Evolutionary conservation across 2,113 vertebrate genomes (phyloP).

Genomic region (Zapornia atra): DNA sequence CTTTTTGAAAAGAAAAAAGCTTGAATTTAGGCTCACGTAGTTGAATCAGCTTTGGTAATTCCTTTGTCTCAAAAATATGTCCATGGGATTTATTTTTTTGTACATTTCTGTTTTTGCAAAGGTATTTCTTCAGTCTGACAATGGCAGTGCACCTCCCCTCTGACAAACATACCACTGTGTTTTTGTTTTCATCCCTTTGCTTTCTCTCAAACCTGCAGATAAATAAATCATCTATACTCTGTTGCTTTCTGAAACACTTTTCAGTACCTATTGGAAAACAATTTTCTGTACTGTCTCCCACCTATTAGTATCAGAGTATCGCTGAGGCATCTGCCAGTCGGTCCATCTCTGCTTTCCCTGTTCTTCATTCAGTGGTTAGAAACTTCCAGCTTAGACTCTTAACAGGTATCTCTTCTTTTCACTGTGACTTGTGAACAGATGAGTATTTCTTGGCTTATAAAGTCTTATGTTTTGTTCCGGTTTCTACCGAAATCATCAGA

Average conservation of each 20-base stretch:
- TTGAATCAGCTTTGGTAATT: not conserved
- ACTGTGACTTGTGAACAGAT: not conserved
- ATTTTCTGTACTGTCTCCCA: not conserved
- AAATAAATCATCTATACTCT: not conserved
- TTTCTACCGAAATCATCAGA: not conserved
- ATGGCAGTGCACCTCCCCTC: not conserved
- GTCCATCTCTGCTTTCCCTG: not conserved
- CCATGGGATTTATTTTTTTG: not conserved
- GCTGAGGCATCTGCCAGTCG: not conserved
- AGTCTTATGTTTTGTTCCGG: not conserved
- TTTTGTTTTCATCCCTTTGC: not conserved
- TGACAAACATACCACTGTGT: not conserved
- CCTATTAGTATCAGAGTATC: not conserved
- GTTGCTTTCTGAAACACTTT: not conserved
- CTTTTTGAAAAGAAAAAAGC: not conserved
- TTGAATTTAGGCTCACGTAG: not conserved
- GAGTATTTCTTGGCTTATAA: not conserved
- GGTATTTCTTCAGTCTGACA: not conserved
- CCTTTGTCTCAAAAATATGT: not conserved
- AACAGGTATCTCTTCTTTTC: not conserved
- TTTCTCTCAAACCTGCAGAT: not conserved
- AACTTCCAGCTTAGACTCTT: not conserved
- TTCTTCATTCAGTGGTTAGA: not conserved
- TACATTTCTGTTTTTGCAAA: not conserved
- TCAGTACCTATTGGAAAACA: not conserved